Conservation (phyloP, 2,113 vertebrate genomes). For the Heterocephalus glaber region DNA sequence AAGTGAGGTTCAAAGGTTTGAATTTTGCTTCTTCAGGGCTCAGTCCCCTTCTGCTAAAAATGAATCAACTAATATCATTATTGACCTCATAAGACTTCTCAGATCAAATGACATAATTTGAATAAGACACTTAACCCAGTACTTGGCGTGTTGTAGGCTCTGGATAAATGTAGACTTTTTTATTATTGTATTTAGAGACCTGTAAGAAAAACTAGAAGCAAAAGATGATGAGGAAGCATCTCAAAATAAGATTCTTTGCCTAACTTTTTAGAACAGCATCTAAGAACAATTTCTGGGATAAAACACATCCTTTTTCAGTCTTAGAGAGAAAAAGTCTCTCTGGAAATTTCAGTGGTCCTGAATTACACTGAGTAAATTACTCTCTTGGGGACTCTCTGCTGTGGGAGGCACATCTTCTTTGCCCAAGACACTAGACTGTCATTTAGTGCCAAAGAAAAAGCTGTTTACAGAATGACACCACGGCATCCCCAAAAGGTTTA, state of each 20-base stretch:
- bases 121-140: neutral
- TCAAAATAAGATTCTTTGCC: conserved; percentile 34
- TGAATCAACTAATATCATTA: neutral
- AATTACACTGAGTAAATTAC: conserved; percentile 63
- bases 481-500: conserved; percentile 59
- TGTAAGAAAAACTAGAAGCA: neutral
- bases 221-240: conserved; percentile 22
- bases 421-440: conserved; percentile 67
- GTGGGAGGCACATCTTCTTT: conserved; percentile 40
- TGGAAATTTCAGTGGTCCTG: conserved; percentile 52
- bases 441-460: conserved; percentile 72
- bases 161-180: neutral
- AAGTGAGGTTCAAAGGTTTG: neutral
- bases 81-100: neutral
- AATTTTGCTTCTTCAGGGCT: neutral
- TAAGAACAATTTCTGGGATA: conserved; percentile 53
- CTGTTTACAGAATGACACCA: conserved; percentile 68
- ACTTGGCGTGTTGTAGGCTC: neutral
- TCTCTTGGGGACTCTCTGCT: conserved; percentile 54
- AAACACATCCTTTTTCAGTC: conserved; percentile 46
- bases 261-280: conserved; percentile 18
- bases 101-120: neutral
- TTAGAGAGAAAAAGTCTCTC: neutral
- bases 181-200: neutral
- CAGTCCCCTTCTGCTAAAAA: neutral